Conservation (phyloP, 1,140 invertebrate genomes). For the Littorina saxatilis region DNA sequence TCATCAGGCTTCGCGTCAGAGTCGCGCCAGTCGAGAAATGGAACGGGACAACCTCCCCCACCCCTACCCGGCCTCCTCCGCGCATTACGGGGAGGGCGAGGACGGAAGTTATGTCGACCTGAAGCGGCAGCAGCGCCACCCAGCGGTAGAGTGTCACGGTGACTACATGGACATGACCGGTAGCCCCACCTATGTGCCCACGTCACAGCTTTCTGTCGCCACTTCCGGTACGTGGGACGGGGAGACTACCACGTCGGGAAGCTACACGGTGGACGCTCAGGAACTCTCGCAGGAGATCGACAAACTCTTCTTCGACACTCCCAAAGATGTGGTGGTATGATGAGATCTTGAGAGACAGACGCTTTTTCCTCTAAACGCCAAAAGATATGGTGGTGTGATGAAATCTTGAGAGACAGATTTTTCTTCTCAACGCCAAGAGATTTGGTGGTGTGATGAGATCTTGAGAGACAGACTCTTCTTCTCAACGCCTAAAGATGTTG, state of each 20-base stretch:
- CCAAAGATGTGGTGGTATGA: slow-evolving; percentile 49
- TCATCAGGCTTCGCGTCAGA: neutral
- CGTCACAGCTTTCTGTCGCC: slow-evolving; percentile 30
- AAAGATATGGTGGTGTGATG: no score
- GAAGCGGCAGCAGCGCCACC: slow-evolving; percentile 17
- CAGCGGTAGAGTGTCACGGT: neutral
- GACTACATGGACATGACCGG: slow-evolving; percentile 50
- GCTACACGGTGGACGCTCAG: slow-evolving; percentile 65
- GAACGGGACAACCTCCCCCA: neutral
- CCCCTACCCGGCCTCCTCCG: slow-evolving; percentile 5
- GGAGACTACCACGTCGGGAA: slow-evolving; percentile 70
- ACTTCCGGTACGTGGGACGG: slow-evolving; percentile 45
- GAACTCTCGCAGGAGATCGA: slow-evolving; percentile 63
- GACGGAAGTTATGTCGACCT: slow-evolving; percentile 33
- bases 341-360: no score
- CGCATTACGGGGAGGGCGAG: neutral
- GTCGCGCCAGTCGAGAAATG: neutral
- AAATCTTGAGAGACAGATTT: no score
- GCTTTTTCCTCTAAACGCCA: no score
- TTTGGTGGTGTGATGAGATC: no score
- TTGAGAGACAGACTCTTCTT: no score
- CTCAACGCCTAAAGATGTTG: no score
- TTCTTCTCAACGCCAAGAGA: no score
- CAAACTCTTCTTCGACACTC: slow-evolving; percentile 56
- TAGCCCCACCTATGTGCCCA: slow-evolving; percentile 25